Base-by-base conservation (phyloP, 2,113 vertebrate species). In the Lathamus discolor region DNA sequence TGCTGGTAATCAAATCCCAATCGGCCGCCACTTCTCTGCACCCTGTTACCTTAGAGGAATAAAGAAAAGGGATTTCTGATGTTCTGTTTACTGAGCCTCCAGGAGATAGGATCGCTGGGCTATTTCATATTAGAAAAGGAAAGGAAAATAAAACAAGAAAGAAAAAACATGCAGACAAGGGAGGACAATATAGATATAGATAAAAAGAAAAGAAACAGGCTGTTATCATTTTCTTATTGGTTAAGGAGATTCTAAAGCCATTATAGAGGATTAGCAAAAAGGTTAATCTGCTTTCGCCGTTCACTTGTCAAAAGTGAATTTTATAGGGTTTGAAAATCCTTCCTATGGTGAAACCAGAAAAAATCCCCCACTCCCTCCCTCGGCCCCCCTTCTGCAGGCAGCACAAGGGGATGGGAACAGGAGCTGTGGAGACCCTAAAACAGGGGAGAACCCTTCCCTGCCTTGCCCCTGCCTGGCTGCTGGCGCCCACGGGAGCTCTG, bases 241-340 rank as follows among this genome's bases (percentile, higher is more conserved):
- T 96, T 97, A 98, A 97, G 94, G 96, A 97, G 96, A 98, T 98
- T 98, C 97, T 98, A 98, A 98, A 98, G 98, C 98, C 98, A 99
- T 99, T 99, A 99, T 98, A 93, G 95, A 95, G 98, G 98, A 99
- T 99, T 99, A 99, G 95, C 98, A 97, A 97, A 97, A 97, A 94
- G 93, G 97, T 98, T 98, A 99, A 98, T 98, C 97, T 98, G 95
- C 98, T 98, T 98, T 98, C 95, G 98, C 94, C 43, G 92, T 97
- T 97, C 97, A 93, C 97, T 98, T 97, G 97, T 98, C 97, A 97
- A 96, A 97, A 97, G 93, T 95, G 96, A 97, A 98, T 92, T 95
- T 92, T 92, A 91, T 84, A 86, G 90, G 92, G 93, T 94, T 94
- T 91, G 92, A 96, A 96, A 97, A 97, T 91, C 96, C 92, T 88